Percentiles rank a stretch among this genome's conserved stretches.
These are phyloP conservation scores for Ischnus inquisitorius DNA, from an alignment of 2,888 invertebrate genomes.

Conservation along the genomic window DNA sequence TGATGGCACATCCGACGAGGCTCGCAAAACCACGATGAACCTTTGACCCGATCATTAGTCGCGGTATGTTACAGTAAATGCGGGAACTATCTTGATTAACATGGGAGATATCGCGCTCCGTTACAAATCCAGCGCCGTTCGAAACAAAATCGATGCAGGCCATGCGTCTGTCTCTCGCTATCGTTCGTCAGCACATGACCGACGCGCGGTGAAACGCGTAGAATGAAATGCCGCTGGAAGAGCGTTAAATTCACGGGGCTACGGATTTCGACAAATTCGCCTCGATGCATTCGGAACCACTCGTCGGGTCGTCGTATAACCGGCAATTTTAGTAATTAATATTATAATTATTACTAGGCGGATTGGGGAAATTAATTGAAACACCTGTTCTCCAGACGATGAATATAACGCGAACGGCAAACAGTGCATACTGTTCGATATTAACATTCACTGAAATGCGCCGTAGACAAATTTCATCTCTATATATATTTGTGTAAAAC, in stretches of 20 bases:
- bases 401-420: not conserved
- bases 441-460: not conserved
- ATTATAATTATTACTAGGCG: not conserved
- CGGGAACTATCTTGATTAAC: conserved; percentile 37
- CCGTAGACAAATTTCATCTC: not conserved
- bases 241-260: not conserved
- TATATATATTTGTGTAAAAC: too few species aligned
- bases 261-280: not conserved
- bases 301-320: too few species aligned
- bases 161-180: not conserved
- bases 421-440: not conserved
- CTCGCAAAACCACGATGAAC: not conserved
- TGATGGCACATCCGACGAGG: not conserved
- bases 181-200: not conserved
- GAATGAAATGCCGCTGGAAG: not conserved
- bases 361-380: not conserved
- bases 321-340: not conserved
- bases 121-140: conserved; percentile 6
- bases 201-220: too few species aligned
- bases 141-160: not conserved
- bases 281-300: not conserved
- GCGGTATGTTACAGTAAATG: conserved; percentile 28
- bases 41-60: not conserved
- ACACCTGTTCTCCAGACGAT: not conserved
- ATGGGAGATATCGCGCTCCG: not conserved